Evolutionary conservation across 2,113 vertebrate genomes (phyloP).

Genomic region (Trichechus manatus): DNA sequence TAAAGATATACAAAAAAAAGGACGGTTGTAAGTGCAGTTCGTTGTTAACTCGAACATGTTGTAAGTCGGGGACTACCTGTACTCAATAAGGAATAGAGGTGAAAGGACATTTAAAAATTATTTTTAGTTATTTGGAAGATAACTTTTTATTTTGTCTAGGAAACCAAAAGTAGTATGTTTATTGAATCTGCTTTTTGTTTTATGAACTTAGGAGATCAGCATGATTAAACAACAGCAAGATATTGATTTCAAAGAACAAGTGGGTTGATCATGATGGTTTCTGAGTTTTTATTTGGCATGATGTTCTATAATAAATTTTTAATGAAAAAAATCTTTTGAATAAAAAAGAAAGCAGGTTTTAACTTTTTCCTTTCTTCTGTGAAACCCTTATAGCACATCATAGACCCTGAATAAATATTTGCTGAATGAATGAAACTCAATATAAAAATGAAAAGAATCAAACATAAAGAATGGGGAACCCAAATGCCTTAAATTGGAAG

Average conservation of each 20-base stretch:
- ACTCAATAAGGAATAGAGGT: not conserved
- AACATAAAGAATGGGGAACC: not conserved
- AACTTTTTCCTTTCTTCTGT: not conserved
- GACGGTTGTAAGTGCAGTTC: not conserved
- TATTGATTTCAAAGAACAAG: not conserved
- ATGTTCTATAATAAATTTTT: not conserved
- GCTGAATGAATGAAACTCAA: not conserved
- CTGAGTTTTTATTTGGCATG: not conserved
- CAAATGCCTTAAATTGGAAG: not conserved
- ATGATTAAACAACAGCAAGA: conserved; percentile 42
- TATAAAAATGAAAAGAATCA: not conserved
- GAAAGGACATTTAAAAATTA: not conserved
- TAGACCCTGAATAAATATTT: not conserved
- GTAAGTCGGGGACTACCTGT: not conserved
- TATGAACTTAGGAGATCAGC: not conserved
- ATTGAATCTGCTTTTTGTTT: conserved; percentile 4
- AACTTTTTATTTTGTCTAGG: not conserved
- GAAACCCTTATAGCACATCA: not conserved
- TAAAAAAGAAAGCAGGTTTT: not conserved
- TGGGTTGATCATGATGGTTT: not conserved
- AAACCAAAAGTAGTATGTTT: not conserved
- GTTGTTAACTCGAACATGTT: not conserved
- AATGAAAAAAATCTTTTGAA: not conserved
- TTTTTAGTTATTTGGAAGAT: conserved; percentile 8
- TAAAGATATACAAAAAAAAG: not conserved